phyloP scores from a whole-genome alignment of 1,140 invertebrate genomes.

The Diploscapter pachys region DNA sequence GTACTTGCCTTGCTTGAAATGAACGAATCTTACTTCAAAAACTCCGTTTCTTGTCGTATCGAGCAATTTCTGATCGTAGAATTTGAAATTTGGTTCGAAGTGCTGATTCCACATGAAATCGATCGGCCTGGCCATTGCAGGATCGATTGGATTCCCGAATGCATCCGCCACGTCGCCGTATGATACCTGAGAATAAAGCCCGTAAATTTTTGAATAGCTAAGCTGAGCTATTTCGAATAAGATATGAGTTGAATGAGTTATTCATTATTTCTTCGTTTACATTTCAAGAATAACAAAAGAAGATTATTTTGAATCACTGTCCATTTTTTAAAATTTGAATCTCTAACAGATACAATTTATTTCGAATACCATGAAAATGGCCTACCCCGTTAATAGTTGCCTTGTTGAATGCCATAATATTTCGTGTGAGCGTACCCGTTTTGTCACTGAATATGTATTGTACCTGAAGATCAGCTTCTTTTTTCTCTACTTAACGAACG shows the following conservation, averaged over 20 bases:
- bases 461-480: slow-evolving; percentile 76
- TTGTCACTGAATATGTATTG: slow-evolving; percentile 99
- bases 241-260: too few species aligned
- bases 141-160: slow-evolving; percentile 77
- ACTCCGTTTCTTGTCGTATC: slow-evolving; percentile 75
- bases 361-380: too few species aligned
- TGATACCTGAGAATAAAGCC: slow-evolving; percentile 60
- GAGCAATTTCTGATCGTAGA: slow-evolving; percentile 82
- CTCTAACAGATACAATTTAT: too few species aligned
- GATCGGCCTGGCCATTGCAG: slow-evolving; percentile 59
- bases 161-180: slow-evolving; percentile 89
- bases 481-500: slow-evolving; percentile 90
- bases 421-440: slow-evolving; percentile 93
- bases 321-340: too few species aligned
- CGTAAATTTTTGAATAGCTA: too few species aligned
- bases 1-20: background rate
- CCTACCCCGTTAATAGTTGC: slow-evolving; percentile 81
- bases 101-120: slow-evolving; percentile 91
- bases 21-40: slow-evolving; percentile 66
- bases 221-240: too few species aligned
- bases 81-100: slow-evolving; percentile 85
- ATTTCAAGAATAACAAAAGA: too few species aligned
- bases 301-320: too few species aligned
- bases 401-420: slow-evolving; percentile 99
- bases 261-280: too few species aligned